phyloP scores from a whole-genome alignment of 1,140 invertebrate genomes.

The Aphis craccivora region DNA sequence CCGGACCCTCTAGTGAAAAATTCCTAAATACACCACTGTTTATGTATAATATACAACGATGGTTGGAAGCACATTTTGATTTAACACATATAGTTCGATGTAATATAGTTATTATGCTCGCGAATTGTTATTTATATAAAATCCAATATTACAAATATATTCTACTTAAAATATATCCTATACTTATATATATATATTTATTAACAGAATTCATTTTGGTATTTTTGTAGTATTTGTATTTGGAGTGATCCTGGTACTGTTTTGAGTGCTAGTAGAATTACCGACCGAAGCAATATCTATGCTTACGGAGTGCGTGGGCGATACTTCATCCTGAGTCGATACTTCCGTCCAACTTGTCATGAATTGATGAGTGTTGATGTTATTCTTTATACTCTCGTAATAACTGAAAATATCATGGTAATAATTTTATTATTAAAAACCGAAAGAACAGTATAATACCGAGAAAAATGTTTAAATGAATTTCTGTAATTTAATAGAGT shows the following conservation, averaged over 20 bases:
- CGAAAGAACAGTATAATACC: not conserved
- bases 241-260: constrained; percentile 11
- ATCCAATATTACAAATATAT: not conserved
- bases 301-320: constrained; percentile 6
- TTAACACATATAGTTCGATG: not conserved
- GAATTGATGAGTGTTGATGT: constrained; percentile 45
- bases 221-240: not conserved
- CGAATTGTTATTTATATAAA: constrained; percentile 17
- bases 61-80: constrained; percentile 11
- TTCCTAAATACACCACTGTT: not conserved
- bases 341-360: constrained; percentile 50
- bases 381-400: constrained; percentile 43
- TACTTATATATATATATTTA: not conserved
- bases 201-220: not conserved
- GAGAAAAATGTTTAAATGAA: not conserved
- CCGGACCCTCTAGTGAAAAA: not conserved
- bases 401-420: not conserved
- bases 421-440: not conserved
- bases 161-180: not conserved
- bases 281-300: not conserved
- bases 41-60: not conserved
- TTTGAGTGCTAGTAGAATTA: not conserved
- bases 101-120: constrained; percentile 14
- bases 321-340: not conserved
- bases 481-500: not conserved